phyloP scores from a whole-genome alignment of 2,113 vertebrate genomes.

The Dipodomys stephensi region DNA sequence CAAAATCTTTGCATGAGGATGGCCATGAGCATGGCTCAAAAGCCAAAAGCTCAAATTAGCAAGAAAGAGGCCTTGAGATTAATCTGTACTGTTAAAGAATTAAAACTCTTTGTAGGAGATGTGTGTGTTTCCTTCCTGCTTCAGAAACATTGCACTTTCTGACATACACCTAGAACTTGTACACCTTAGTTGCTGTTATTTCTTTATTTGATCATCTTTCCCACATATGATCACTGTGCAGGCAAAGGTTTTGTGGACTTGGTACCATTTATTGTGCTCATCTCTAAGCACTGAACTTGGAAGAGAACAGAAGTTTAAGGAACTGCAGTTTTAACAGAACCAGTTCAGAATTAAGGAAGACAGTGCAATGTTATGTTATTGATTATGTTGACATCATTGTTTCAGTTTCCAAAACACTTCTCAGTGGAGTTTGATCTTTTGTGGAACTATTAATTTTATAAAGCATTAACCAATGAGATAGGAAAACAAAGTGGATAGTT shows the following conservation, averaged over 20 bases:
- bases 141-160: background rate
- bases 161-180: background rate
- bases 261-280: background rate
- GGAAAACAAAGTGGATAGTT: background rate
- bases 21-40: too few relatives aligned
- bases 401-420: background rate
- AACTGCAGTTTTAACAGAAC: background rate
- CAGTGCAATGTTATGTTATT: background rate
- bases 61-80: too few relatives aligned
- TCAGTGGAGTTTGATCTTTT: background rate
- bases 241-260: background rate
- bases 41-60: too few relatives aligned
- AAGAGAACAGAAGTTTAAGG: background rate
- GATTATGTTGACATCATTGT: background rate
- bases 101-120: too few relatives aligned
- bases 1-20: background rate
- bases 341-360: background rate
- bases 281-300: background rate
- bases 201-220: background rate
- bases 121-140: background rate
- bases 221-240: background rate
- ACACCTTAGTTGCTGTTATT: background rate
- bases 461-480: background rate
- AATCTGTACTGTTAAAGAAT: too few relatives aligned
- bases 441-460: background rate